Percentiles rank a stretch among this genome's conserved stretches.
Conservation (phyloP, 2,888 invertebrate species). For the Sphaerophoria taeniata region DNA sequence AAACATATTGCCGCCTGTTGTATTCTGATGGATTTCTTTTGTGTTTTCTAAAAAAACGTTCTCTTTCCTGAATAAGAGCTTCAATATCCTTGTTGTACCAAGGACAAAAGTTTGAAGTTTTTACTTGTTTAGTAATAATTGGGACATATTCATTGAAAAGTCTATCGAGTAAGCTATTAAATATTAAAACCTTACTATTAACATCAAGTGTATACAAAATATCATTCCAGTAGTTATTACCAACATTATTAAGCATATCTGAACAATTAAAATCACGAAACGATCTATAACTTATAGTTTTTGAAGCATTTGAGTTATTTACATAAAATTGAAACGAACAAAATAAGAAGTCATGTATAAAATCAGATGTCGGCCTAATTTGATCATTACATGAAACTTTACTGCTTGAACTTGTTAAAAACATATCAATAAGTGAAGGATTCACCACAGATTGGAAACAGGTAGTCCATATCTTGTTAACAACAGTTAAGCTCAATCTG, state of each 20-base stretch:
- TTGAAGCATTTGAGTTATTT: not conserved
- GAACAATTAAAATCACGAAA: not conserved
- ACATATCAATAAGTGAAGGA: slow-evolving; percentile 1
- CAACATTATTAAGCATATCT: not conserved
- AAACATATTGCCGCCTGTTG: not conserved
- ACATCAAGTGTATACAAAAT: not conserved
- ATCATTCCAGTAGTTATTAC: slow-evolving; percentile 9
- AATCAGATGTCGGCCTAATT: not conserved
- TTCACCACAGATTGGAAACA: not conserved
- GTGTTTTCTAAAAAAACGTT: not conserved
- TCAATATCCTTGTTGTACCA: not conserved
- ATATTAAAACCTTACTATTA: not conserved
- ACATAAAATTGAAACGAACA: not conserved
- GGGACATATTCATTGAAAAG: not conserved
- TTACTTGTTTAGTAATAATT: not conserved
- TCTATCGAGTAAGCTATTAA: not conserved
- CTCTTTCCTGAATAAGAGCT: not conserved
- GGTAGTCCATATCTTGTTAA: not conserved
- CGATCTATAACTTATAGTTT: slow-evolving; percentile 3
- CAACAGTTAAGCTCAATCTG: not conserved
- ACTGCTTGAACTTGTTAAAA: not conserved
- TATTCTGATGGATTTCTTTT: not conserved
- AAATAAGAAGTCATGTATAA: slow-evolving; percentile 11
- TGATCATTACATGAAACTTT: not conserved
- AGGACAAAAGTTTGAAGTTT: not conserved